Evolutionary conservation across 1,140 invertebrate species (phyloP).

Genomic region (Glossosoma conforme): DNA sequence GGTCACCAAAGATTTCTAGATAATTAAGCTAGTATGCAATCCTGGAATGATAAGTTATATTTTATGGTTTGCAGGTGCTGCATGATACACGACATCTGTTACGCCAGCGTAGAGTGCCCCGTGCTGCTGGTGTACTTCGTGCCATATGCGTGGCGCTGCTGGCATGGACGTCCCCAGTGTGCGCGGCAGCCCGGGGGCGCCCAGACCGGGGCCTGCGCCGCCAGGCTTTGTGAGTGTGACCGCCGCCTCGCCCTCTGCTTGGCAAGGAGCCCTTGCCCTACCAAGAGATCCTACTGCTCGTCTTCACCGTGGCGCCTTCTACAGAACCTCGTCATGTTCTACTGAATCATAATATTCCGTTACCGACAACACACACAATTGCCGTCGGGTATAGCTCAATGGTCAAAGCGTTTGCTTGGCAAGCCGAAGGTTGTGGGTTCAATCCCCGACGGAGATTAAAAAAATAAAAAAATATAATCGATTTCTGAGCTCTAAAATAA

Average conservation of each 20-base stretch:
- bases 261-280: conserved; percentile 68
- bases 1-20: too few relatives aligned
- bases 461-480: too few relatives aligned
- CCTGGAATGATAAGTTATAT: conserved; percentile 10
- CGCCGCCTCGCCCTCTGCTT: conserved; percentile 74
- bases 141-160: conserved; percentile 85
- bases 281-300: conserved; percentile 60
- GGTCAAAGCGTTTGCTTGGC: too few relatives aligned
- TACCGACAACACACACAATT: too few relatives aligned
- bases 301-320: conserved; percentile 66
- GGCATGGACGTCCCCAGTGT: conserved; percentile 69
- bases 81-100: conserved; percentile 73
- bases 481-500: too few relatives aligned
- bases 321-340: conserved; percentile 64
- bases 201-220: conserved; percentile 62
- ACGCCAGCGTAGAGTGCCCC: conserved; percentile 68
- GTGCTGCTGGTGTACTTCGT: conserved; percentile 80
- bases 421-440: too few relatives aligned
- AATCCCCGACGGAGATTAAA: too few relatives aligned
- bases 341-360: too few relatives aligned
- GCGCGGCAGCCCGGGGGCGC: conserved; percentile 64
- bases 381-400: too few relatives aligned
- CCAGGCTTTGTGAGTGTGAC: conserved; percentile 82
- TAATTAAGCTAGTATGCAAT: too few relatives aligned
- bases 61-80: conserved; percentile 58